Evolutionary conservation across 2,888 invertebrate species (phyloP), one percentile per base, ranked within the genome.

Genomic region (Tridacna gigas): DNA sequence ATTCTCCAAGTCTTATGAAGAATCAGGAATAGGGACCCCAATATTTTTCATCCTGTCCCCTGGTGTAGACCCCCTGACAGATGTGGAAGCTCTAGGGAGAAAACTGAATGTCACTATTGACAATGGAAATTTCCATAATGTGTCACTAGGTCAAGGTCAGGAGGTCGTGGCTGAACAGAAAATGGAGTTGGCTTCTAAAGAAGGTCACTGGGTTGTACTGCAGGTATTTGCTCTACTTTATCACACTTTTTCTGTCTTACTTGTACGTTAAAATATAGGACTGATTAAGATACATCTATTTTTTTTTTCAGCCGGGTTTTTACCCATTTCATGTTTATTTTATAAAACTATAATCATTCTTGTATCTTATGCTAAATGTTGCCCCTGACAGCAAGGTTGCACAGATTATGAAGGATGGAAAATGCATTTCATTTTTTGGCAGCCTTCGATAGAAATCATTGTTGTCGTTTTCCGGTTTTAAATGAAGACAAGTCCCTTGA

Each of bases 41-140:
- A 97, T 99, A 91, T 99, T 99, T 95, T 99, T 99, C 94, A 99
- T 99, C 91, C 96, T 99, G 0, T 99, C 98, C 0, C 98, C 99
- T 4, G 99, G 99, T 74, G 98, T 99, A 0, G 98, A 99, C 95
- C 99, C 99, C 0, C 95, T 99, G 63, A 98, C 98, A 95, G 99
- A 99, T 93, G 98, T 99, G 0, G 99, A 99, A 95, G 96, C 97
- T 60, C 95, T 98, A 67, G 99, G 98, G 37, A 97, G 97, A 93
- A 96, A 96, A 92, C 95, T 98, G 92, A 97, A 97, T 0, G 98
- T 97, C 94, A 97, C 97, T 0, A 96, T 96, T 76, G 98, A 98
- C 92, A 95, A 96, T 88, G 90, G 90, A 73, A 98, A 98, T 95
- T 98, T 99, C 94, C 98, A 99, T 94, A 98, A 98, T 94, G 98